Conservation (phyloP, 1,140 invertebrate genomes). For the Philaenus spumarius region DNA sequence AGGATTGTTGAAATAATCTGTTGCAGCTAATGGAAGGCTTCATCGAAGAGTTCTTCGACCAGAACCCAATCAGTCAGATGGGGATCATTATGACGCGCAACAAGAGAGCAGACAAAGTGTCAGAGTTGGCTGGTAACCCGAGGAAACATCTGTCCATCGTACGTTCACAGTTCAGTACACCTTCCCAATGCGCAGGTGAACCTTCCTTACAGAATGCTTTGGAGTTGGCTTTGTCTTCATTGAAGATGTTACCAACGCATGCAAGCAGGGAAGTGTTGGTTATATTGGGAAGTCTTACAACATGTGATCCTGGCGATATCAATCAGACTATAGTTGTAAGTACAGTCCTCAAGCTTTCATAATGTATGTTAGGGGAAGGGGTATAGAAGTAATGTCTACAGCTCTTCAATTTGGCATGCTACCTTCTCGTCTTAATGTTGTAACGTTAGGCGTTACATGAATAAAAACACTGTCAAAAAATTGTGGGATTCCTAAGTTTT, state of each 20-base stretch:
- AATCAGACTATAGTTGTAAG: constrained; percentile 72
- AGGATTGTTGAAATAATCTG: too few relatives aligned
- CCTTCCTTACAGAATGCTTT: constrained; percentile 93
- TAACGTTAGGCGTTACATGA: too few relatives aligned
- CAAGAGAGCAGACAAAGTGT: constrained; percentile 81
- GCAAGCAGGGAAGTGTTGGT: constrained; percentile 89
- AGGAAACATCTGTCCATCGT: constrained; percentile 53
- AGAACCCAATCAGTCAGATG: constrained; percentile 97
- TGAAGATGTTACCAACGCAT: constrained; percentile 88
- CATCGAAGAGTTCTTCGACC: constrained; percentile 95
- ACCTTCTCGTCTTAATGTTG: too few relatives aligned
- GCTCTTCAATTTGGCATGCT: too few relatives aligned
- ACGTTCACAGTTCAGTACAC: constrained; percentile 22
- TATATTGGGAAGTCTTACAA: constrained; percentile 88
- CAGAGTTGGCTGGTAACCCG: constrained; percentile 80
- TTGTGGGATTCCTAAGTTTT: too few relatives aligned
- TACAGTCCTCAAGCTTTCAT: too few relatives aligned
- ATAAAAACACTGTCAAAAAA: too few relatives aligned
- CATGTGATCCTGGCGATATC: constrained; percentile 94
- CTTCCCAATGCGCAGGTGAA: constrained; percentile 57
- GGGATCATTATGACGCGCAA: constrained; percentile 88
- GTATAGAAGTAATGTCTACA: too few relatives aligned
- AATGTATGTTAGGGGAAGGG: too few relatives aligned
- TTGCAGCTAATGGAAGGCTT: constrained; percentile 84
- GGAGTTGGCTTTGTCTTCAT: constrained; percentile 74